Conservation (phyloP, 2,797 vertebrate genomes). For the Catharus ustulatus region DNA sequence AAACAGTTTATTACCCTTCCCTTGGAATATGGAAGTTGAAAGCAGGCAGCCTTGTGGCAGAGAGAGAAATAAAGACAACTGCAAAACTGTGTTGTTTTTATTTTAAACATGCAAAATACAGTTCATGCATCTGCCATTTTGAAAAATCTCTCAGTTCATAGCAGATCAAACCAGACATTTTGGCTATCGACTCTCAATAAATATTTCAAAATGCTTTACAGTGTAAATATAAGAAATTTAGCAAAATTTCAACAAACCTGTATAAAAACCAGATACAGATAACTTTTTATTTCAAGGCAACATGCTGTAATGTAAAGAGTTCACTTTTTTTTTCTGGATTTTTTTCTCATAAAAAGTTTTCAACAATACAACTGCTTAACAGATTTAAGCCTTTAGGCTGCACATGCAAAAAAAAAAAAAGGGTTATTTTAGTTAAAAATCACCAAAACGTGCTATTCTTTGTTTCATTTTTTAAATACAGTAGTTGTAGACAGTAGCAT, state of each 20-base stretch:
- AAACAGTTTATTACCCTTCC: background rate
- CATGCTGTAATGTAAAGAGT: slow-evolving; percentile 88
- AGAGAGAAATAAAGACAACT: slow-evolving; percentile 71
- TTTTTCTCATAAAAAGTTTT: slow-evolving; percentile 81
- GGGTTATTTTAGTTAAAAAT: slow-evolving; percentile 78
- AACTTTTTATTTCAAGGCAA: slow-evolving; percentile 81
- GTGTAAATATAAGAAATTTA: slow-evolving; percentile 98
- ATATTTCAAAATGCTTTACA: slow-evolving; percentile 92
- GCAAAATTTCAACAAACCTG: slow-evolving; percentile 94
- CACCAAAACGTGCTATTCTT: slow-evolving; percentile 81
- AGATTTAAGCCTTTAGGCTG: slow-evolving; percentile 79
- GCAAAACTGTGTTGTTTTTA: slow-evolving; percentile 86
- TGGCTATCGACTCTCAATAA: slow-evolving; percentile 78
- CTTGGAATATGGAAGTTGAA: background rate
- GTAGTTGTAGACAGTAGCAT: slow-evolving; percentile 67
- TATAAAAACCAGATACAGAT: slow-evolving; percentile 91
- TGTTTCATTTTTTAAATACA: slow-evolving; percentile 63
- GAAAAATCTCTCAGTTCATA: slow-evolving; percentile 76
- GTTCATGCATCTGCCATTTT: slow-evolving; percentile 84
- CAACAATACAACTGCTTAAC: slow-evolving; percentile 78
- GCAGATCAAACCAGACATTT: slow-evolving; percentile 82
- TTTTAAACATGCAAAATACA: slow-evolving; percentile 98
- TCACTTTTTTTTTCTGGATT: slow-evolving; percentile 64
- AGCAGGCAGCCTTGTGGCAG: slow-evolving; percentile 50
- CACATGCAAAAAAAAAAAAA: slow-evolving; percentile 87